Conservation (phyloP, 2,113 vertebrate species). For the Synodontis membranacea region DNA sequence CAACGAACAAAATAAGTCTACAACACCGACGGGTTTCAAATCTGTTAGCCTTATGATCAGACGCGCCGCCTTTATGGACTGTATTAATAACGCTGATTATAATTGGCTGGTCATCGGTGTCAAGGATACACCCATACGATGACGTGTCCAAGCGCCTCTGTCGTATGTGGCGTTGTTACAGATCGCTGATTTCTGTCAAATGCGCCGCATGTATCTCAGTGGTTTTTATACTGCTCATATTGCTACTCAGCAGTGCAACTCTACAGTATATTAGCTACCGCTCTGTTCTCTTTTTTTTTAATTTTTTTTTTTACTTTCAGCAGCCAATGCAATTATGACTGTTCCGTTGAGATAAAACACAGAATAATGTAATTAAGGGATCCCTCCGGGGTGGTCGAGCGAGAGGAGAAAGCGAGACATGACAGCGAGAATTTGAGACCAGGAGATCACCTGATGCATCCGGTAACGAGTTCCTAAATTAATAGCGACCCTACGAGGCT, state of each 20-base stretch:
- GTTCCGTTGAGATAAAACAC: conserved; percentile 48
- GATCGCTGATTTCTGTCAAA: neutral
- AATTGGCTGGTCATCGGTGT: neutral
- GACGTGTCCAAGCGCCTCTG: neutral
- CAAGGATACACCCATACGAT: neutral
- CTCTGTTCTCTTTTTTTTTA: neutral
- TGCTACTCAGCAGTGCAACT: conserved; percentile 22
- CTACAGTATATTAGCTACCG: conserved; percentile 29
- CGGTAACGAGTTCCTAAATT: conserved; percentile 48
- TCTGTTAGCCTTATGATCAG: neutral
- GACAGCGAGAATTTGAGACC: conserved; percentile 20
- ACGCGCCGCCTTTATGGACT: neutral
- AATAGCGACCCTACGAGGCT: conserved; percentile 44
- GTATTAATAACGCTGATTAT: neutral
- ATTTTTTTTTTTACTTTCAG: conserved; percentile 12
- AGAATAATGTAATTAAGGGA: conserved; percentile 48
- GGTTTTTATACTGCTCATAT: conserved; percentile 27
- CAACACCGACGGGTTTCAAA: neutral
- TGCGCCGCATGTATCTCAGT: neutral
- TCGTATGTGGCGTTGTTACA: neutral
- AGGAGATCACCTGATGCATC: conserved; percentile 42
- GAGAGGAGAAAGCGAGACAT: neutral
- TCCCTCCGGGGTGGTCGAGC: conserved; percentile 35
- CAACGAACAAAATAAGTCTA: neutral
- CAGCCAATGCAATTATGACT: conserved; percentile 41